Evolutionary conservation across 2,888 invertebrate species (phyloP), one percentile per base, ranked within the genome.

Genomic region (Cheilosia scutellata): DNA sequence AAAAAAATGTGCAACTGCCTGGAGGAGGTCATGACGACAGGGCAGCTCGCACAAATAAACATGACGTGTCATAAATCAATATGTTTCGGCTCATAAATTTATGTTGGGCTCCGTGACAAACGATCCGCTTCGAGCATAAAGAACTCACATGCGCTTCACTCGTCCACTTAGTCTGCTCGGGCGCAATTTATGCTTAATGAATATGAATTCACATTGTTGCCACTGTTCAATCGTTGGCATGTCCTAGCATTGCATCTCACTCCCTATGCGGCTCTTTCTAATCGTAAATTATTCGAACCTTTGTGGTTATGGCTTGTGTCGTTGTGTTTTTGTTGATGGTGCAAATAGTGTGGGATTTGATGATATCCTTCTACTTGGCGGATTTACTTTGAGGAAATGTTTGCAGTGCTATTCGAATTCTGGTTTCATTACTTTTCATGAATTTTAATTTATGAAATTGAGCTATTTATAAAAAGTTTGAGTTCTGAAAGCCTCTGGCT

Each of bases 41-140:
- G 47, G 40, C 68, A 76, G 58, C 72, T 78, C 83, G 68, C 83
- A 68, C 78, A 83, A 78, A 83, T 79, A 74, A 83, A 83, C 83
- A 83, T 74, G 83, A 83, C 79, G 83, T 74, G 79, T 70, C 74
- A 83, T 83, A 83, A 83, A 83, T 83, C 83, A 83, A 83, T 83
- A 79, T 83, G 83, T 79, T 79, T 83, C 79, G 79, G 83, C 78
- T 83, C 83, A 83, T 83, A 83, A 83, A 83, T 83, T 83, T 57
- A 79, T 79, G 83, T 75, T 83, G 57, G 74, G 78, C 40, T 78
- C 83, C 51, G 79, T 83, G 83, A 83, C 79, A 83, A 83, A 83
- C 83, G 83, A 83, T 74, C 74, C 62, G 63, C 78, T 57, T 4
- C 31, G 42, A 44, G 78, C 72, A 78, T 74, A 74, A 83, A 74